Base-by-base conservation (phyloP, 2,888 invertebrate genomes). In the Meghimatium bilineatum region DNA sequence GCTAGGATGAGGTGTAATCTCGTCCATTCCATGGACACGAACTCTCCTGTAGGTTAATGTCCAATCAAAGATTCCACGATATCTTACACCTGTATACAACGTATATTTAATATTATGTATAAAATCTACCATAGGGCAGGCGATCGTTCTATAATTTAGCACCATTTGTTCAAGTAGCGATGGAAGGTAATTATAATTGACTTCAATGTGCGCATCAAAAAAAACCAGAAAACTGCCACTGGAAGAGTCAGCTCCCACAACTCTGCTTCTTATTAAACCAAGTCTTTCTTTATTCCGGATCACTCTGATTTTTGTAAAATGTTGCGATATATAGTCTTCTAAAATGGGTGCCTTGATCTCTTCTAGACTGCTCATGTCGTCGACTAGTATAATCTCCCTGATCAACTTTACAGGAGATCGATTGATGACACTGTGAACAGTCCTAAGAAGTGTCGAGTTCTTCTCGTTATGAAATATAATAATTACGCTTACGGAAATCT, bases 121-220 rank as follows among this genome's bases (percentile, higher is more conserved):
- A 1, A 10, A 52, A 17, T 82, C 82, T 23, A 83, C 67, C 32
- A 63, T 74, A 20, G 84, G 86, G 49, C 84, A 84, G 0, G 77
- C 80, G 38, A 86, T 79, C 6, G 79, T 82, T 52, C 36, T 75
- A 29, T 82, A 82, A 34, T 82, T 36, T 17, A 76, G 20, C 1
- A 82, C 14, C 14, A 82, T 82, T n/a, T 67, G 75, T 34, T 82
- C 79, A 3, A 85, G 14, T 20, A 86, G 76, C 12, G 86, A 82
- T 32, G 84, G 84, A n/a, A 84, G 63, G 67, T 77, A 86, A 23
- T 84, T 84, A 60, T 75, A 23, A 17, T 84, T 82, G n/a, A 82
- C 82, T 78, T 86, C 86, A 20, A 74, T 77, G 56, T 86, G 86
- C 14, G 86, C 84, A 60, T 86, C 86, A 23, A 86, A 34, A 71